Percentiles rank a stretch among this genome's conserved stretches.
Evolutionary conservation across 2,113 vertebrate genomes (phyloP).

Genomic region (Pluvianellus socialis): DNA sequence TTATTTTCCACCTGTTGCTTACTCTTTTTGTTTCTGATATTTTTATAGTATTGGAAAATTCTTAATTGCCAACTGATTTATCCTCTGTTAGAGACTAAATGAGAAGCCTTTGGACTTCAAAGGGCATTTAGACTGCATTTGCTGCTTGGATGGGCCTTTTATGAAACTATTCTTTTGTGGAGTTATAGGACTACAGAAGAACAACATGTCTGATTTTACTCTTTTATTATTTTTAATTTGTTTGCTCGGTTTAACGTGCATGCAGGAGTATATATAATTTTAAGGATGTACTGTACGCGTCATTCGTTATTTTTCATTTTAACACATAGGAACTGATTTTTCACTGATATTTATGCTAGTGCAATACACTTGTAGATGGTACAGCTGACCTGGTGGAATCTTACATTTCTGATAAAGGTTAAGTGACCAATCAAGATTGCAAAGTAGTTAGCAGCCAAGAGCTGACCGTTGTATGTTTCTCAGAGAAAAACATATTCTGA

Average conservation of each 20-base stretch:
- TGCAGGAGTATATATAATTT: not conserved
- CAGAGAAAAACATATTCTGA: not conserved
- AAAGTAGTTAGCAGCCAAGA: not conserved
- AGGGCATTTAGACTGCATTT: slow-evolving; percentile 29
- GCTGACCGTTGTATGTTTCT: not conserved
- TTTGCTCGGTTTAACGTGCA: not conserved
- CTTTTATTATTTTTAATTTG: not conserved
- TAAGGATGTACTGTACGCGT: not conserved
- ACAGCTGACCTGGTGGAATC: not conserved
- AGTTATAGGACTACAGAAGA: not conserved
- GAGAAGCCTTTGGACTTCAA: not conserved
- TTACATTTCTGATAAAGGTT: not conserved
- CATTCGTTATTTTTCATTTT: not conserved
- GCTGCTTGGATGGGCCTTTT: slow-evolving; percentile 41
- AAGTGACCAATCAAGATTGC: not conserved
- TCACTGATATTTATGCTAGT: not conserved
- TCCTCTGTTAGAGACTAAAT: not conserved
- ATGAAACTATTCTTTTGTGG: slow-evolving; percentile 2
- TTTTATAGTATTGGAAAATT: not conserved
- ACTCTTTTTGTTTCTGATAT: not conserved
- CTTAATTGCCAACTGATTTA: slow-evolving; percentile 9
- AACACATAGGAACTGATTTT: not conserved
- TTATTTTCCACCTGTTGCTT: not conserved
- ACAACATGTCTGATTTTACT: not conserved
- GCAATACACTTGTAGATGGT: not conserved